These are phyloP conservation scores for Heterodera carotae DNA, from an alignment of 1,140 invertebrate genomes.

Conservation along the genomic window DNA sequence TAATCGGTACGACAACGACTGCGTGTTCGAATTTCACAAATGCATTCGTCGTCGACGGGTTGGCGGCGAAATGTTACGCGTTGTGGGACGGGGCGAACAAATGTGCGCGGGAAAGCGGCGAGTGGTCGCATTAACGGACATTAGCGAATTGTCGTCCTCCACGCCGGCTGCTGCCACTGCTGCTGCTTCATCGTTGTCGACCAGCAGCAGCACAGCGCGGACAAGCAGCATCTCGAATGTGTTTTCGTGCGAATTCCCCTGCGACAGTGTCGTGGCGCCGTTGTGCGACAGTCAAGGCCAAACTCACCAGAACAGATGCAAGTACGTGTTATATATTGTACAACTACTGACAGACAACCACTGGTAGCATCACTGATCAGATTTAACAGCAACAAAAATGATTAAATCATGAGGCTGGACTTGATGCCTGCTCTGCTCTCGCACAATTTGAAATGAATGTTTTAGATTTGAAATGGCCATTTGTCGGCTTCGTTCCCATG, in stretches of 20 bases:
- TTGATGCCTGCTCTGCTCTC: too few relatives aligned
- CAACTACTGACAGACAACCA: background rate
- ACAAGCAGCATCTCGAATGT: background rate
- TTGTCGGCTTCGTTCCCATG: conserved; percentile 35
- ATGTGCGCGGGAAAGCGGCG: conserved; percentile 3
- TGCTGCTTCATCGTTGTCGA: background rate
- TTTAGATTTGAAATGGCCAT: conserved; percentile 40
- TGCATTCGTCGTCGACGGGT: conserved; percentile 15
- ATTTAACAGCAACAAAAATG: too few relatives aligned
- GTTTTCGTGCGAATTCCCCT: conserved; percentile 42
- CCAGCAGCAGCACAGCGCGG: background rate
- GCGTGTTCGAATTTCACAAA: conserved; percentile 40
- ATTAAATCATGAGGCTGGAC: too few relatives aligned
- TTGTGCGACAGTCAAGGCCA: conserved; percentile 47
- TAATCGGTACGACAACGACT: conserved; percentile 38
- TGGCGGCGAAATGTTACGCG: conserved; percentile 8
- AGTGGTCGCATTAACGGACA: background rate
- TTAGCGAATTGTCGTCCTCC: background rate
- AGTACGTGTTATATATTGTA: too few relatives aligned
- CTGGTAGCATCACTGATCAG: background rate
- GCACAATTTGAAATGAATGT: too few relatives aligned
- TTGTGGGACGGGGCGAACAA: conserved; percentile 17
- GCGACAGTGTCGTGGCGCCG: conserved; percentile 46
- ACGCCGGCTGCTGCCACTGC: background rate
- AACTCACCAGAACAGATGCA: conserved; percentile 46